A percentile compares a stretch with the other conserved stretches of the same genome.
Evolutionary conservation across 2,797 vertebrate genomes (phyloP).

Genomic region (Echeneis naucrates): DNA sequence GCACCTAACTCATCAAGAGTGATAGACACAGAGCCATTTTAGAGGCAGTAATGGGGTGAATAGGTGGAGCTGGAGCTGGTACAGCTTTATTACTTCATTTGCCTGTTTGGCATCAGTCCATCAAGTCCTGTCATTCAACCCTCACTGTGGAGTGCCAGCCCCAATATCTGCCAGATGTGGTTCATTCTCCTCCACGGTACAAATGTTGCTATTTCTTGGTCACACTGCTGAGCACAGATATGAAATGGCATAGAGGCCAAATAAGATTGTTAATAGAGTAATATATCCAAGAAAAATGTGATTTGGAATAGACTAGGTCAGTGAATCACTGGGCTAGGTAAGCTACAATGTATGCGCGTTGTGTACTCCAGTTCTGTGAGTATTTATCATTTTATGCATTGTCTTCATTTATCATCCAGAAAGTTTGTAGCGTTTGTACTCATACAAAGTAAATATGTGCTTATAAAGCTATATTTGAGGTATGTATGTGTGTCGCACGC

Average conservation of each 20-base stretch:
- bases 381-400: not conserved
- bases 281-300: not conserved
- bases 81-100: constrained; percentile 67
- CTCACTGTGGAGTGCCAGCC: not conserved
- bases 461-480: not conserved
- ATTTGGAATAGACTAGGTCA: not conserved
- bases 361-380: not conserved
- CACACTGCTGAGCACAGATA: not conserved
- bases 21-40: constrained; percentile 27
- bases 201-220: not conserved
- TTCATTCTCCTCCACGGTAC: constrained; percentile 38
- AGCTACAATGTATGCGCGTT: not conserved
- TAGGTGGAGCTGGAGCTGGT: constrained; percentile 43
- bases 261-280: constrained; percentile 7
- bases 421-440: no score
- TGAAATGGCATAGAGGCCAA: constrained; percentile 5
- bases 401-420: not conserved
- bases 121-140: constrained; percentile 67
- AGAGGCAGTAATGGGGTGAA: constrained; percentile 40
- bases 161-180: constrained; percentile 33
- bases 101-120: constrained; percentile 43
- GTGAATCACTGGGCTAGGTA: no score
- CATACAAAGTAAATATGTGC: not conserved
- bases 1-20: constrained; percentile 7
- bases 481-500: not conserved